Evolutionary conservation across 2,888 invertebrate species (phyloP), one percentile per base, ranked within the genome.

Genomic region (Eremobia ochroleuca): DNA sequence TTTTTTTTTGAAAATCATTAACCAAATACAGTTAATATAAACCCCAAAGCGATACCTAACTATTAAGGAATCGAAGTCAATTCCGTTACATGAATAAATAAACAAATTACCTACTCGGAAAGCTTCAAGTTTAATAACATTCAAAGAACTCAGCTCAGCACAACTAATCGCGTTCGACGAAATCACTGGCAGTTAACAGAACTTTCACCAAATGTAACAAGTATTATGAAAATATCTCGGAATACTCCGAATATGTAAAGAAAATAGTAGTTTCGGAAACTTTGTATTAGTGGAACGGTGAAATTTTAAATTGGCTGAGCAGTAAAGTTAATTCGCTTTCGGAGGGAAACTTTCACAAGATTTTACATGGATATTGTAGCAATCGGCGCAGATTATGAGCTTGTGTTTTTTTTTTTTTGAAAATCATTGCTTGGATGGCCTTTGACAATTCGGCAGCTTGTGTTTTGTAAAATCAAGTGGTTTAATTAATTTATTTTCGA

Each of bases 231-330:
- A 83, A 75, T 78, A 80, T 78, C 31, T 59, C 43, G 28, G 28
- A 72, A 78, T 77, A 69, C 34, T 75, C 13, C n/a, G 55, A 59
- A 65, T 73, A 72, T 69, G 66, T 58, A 80, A 68, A 83, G 84
- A 73, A 85, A 83, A 80, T 75, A 62, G 77, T 80, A 40, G 76
- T 69, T 71, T 40, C 46, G 2, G 43, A 43, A 83, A 83, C 68
- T 85, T 77, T 77, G 49, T 76, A 62, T 67, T 73, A 55, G 65
- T 49, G 61, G 25, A 59, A 67, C 65, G 58, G 74, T 65, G 43
- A 80, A 86, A 77, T 83, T 85, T 85, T 84, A 85, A 85, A 83
- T 86, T 85, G 84, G 80, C 65, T 66, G 31, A 46, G 43, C 76
- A n/a, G 43, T 61, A 37, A 71, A 80, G 73, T 77, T 65, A 58